These are phyloP conservation scores for Epinotia bilunana DNA, from an alignment of 2,888 invertebrate species.

Conservation along the genomic window DNA sequence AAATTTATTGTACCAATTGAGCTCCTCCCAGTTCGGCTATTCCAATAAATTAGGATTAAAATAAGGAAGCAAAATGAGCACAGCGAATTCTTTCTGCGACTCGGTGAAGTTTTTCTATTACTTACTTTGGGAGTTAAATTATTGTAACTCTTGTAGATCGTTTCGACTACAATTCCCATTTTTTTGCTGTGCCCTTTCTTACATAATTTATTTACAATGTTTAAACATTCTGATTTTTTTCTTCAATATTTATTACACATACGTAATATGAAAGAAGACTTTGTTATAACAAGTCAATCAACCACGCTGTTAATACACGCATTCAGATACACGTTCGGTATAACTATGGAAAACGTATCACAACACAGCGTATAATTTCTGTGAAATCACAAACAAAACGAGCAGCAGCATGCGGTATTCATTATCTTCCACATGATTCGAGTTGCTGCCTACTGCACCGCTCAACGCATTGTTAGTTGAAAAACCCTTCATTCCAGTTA, in stretches of 20 bases:
- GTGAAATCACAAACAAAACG: constrained; percentile 3
- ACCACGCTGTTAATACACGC: not conserved
- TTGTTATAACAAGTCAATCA: not conserved
- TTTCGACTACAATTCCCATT: not conserved
- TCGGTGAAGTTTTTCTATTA: constrained; percentile 44
- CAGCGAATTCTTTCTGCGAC: constrained; percentile 38
- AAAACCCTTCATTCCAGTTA: not conserved
- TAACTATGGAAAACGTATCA: not conserved
- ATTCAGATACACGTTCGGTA: not conserved
- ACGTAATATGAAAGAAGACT: not conserved
- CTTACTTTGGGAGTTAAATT: constrained; percentile 36
- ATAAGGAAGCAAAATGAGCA: constrained; percentile 43
- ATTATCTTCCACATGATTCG: constrained; percentile 16
- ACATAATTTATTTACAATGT: not conserved
- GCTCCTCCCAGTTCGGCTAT: constrained; percentile 65
- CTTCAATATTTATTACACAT: no score
- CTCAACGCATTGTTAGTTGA: constrained; percentile 4
- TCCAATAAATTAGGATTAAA: constrained; percentile 69
- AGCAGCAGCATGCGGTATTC: not conserved
- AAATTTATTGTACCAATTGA: constrained; percentile 80
- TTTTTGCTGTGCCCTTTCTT: not conserved
- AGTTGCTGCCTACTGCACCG: not conserved
- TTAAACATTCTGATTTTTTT: no score
- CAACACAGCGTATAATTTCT: not conserved
- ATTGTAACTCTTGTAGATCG: constrained; percentile 26